These are phyloP conservation scores for Ceratosolen solmsi DNA, from an alignment of 1,140 invertebrate species.

Conservation along the genomic window DNA sequence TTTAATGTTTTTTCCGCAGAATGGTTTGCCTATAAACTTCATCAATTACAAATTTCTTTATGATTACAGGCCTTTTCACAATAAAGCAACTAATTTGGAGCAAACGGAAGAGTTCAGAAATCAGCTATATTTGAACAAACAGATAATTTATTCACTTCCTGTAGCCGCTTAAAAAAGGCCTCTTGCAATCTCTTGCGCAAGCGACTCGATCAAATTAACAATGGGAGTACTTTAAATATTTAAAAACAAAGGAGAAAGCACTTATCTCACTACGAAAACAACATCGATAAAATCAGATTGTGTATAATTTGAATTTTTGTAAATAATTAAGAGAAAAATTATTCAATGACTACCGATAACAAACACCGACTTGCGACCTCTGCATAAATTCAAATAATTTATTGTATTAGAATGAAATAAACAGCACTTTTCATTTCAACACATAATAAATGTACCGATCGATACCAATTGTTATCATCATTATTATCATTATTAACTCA, in stretches of 20 bases:
- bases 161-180: conserved; percentile 1
- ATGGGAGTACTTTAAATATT: conserved; percentile 45
- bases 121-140: conserved; percentile 47
- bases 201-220: conserved; percentile 43
- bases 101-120: conserved; percentile 45
- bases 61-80: too few relatives aligned
- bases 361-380: not conserved
- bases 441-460: too few relatives aligned
- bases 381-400: not conserved
- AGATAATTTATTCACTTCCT: conserved; percentile 49
- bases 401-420: not conserved
- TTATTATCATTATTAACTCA: too few relatives aligned
- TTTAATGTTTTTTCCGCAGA: too few relatives aligned
- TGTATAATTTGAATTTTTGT: not conserved
- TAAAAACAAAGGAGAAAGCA: conserved; percentile 29
- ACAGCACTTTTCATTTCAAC: too few relatives aligned
- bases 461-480: too few relatives aligned
- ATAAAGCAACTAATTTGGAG: conserved; percentile 42
- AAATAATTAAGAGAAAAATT: not conserved
- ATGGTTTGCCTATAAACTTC: too few relatives aligned
- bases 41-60: too few relatives aligned
- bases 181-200: conserved; percentile 44
- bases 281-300: conserved; percentile 25
- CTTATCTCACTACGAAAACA: conserved; percentile 38
- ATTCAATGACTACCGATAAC: not conserved